Base-by-base conservation (phyloP, 2,113 vertebrate genomes). In the Dipodomys ordii region DNA sequence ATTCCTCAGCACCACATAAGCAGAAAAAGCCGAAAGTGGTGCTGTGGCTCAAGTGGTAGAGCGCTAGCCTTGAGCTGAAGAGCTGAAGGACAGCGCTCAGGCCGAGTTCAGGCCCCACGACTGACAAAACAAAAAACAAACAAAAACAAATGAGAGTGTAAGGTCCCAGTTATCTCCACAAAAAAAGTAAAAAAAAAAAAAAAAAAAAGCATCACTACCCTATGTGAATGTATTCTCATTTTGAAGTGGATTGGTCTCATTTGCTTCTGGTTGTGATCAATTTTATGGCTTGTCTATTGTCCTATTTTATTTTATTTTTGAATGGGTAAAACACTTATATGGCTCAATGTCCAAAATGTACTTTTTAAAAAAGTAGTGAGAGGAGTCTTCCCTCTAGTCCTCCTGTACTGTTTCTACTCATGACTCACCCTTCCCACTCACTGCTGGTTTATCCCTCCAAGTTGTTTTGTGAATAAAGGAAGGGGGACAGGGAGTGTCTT, bases 181-280 rank as follows among this genome's bases (percentile, higher is more conserved):
- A 57, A 57, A 57, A 57, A 57, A 57, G 39, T 39, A 39, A 39
- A 39, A 39, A 39, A 39, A 39, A 39, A 39, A 39, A 39, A 39
- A 53, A 53, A 53, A 53, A 53, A 83, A 92, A 77, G 81, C 64
- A 30, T 49, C 18, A 20, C n/a, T 49, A 20, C 19, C 67, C 10
- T 32, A 4, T 86, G n/a, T 83, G 28, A 4, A 69, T 86, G 53
- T 64, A 83, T 64, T 86, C 73, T 60, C 20, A 49, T 53, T 76
- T 83, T 87, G 57, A 93, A 95, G 80, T 87, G 60, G 39, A 39
- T 60, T n/a, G 78, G 65, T 30, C 39, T 93, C 10, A 67, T 49
- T 62, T 88, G 44, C 11, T 83, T 76, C 39, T 80, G 18, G 72
- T 74, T 81, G 73, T 35, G 39, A 71, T 53, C 25, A 39, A 4